Conservation (phyloP, 2,797 vertebrate genomes). For the Octomys mimax region DNA sequence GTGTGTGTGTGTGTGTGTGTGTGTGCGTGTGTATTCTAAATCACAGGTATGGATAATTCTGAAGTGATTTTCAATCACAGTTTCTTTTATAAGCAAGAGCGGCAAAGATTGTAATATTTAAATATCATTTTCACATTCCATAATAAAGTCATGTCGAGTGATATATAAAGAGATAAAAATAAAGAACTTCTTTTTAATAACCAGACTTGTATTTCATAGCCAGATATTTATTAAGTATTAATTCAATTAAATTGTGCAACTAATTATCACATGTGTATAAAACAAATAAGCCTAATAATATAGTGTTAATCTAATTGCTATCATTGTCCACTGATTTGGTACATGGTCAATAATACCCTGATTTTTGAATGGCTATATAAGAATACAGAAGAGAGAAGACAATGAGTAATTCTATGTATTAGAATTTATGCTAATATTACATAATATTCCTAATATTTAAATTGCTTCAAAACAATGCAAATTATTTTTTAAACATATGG, state of each 20-base stretch:
- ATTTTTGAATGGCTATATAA: background rate
- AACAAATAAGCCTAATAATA: background rate
- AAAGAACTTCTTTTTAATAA: background rate
- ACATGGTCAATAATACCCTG: background rate
- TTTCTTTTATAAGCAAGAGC: background rate
- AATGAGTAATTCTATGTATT: background rate
- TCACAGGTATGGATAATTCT: background rate
- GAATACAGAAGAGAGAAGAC: background rate
- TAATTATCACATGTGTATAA: background rate
- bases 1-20: background rate
- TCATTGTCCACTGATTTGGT: background rate
- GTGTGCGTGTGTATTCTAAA: background rate
- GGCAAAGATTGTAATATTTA: background rate
- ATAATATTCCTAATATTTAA: background rate
- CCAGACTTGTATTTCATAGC: accelerated
- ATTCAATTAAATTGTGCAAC: background rate
- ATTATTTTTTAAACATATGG: too few relatives aligned
- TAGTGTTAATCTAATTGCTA: background rate
- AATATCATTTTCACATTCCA: background rate
- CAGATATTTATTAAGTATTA: background rate
- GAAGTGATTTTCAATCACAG: background rate
- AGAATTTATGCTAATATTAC: background rate
- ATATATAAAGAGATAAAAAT: background rate
- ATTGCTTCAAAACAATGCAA: background rate
- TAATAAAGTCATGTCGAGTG: background rate